phyloP scores from a whole-genome alignment of 2,113 vertebrate species.

The Haliaeetus leucogaster region DNA sequence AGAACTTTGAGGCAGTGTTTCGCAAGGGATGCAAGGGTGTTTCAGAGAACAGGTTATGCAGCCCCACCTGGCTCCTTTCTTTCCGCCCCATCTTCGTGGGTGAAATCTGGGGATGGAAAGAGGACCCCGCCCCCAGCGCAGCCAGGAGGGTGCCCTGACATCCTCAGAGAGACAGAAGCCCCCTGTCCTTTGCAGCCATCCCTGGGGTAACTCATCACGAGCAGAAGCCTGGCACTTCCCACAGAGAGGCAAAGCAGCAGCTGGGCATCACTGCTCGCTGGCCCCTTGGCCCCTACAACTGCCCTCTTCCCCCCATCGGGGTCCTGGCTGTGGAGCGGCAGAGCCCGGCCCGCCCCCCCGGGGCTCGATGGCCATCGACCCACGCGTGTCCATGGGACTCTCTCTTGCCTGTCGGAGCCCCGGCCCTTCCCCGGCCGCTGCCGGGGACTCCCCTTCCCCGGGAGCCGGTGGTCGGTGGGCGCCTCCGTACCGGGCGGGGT shows the following conservation, averaged over 20 bases:
- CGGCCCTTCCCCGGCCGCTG: no score
- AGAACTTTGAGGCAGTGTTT: not conserved
- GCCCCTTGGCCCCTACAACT: not conserved
- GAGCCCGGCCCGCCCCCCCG: rapidly evolving
- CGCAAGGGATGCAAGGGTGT: not conserved
- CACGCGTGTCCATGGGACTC: no score
- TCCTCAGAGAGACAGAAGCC: not conserved
- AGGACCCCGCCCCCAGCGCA: not conserved
- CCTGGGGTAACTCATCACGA: rapidly evolving
- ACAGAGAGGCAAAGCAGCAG: rapidly evolving
- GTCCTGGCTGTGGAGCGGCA: rapidly evolving
- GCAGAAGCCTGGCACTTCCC: not conserved
- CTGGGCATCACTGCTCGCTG: rapidly evolving
- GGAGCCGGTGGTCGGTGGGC: not conserved
- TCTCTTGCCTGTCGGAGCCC: rapidly evolving
- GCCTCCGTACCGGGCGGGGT: no score
- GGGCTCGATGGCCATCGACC: rapidly evolving
- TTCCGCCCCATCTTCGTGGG: rapidly evolving
- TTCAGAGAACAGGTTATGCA: not conserved
- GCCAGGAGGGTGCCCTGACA: not conserved
- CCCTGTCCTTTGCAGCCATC: not conserved
- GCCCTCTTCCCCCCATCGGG: rapidly evolving
- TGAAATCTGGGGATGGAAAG: not conserved
- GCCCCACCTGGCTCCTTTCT: not conserved
- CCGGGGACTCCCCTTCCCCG: not conserved